phyloP scores from a whole-genome alignment of 1,140 invertebrate species.

The Choristoneura fumiferana region DNA sequence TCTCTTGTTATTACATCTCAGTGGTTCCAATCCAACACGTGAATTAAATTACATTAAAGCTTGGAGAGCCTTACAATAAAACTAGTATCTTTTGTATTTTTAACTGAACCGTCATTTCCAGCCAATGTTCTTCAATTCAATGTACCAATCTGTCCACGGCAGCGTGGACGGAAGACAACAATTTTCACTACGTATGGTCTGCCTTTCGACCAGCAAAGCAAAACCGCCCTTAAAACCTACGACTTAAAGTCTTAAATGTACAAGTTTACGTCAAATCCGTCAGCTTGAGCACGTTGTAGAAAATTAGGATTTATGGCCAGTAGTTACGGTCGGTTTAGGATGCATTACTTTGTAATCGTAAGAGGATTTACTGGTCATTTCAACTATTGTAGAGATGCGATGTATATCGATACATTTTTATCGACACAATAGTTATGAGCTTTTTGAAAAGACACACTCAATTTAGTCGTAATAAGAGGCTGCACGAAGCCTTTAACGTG shows the following conservation, averaged over 20 bases:
- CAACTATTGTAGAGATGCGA: background rate
- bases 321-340: background rate
- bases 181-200: background rate
- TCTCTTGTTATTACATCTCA: too few species aligned
- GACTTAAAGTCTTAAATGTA: background rate
- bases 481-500: too few species aligned
- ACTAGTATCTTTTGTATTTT: too few species aligned
- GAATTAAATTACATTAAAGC: too few species aligned
- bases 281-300: background rate
- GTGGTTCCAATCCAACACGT: too few species aligned
- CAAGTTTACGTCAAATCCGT: background rate
- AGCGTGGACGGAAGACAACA: conserved; percentile 4
- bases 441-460: too few species aligned
- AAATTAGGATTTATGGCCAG: background rate
- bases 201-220: background rate
- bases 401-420: too few species aligned
- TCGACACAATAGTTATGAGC: too few species aligned
- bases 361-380: background rate
- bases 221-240: background rate
- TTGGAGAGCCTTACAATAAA: too few species aligned
- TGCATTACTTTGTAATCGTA: background rate
- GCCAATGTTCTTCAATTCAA: background rate
- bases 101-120: background rate
- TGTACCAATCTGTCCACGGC: background rate
- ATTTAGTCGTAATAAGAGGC: too few species aligned